Conservation (phyloP, 2,113 vertebrate species). For the Gulo gulo region DNA sequence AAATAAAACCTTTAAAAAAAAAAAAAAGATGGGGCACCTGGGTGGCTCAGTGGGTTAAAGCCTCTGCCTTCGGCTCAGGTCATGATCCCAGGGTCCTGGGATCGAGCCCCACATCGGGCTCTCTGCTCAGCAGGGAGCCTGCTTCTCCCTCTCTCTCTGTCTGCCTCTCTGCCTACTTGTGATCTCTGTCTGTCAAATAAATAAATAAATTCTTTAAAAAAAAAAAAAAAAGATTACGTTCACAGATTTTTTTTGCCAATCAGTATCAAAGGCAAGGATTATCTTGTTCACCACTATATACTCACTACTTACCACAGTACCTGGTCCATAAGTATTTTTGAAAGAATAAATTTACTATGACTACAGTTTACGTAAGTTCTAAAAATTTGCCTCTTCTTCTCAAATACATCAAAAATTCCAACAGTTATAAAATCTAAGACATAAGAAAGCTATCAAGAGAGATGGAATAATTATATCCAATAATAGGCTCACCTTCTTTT, state of each 20-base stretch:
- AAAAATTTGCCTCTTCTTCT: constrained; percentile 18
- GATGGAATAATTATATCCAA: background rate
- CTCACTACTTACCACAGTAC: background rate
- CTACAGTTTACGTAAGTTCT: background rate
- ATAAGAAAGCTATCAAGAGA: background rate
- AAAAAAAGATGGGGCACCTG: background rate
- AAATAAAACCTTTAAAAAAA: background rate
- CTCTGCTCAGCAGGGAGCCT: too few species aligned
- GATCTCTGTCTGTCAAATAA: too few species aligned
- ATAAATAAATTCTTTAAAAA: background rate
- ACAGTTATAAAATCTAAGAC: background rate
- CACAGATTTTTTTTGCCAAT: background rate
- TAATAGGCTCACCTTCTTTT: constrained; percentile 78
- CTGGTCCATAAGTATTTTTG: background rate
- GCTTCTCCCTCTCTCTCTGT: too few species aligned
- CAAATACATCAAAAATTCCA: constrained; percentile 37
- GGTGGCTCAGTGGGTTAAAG: too few species aligned
- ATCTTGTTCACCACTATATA: background rate
- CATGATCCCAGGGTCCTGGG: too few species aligned
- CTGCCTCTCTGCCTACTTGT: too few species aligned
- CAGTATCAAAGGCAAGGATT: background rate
- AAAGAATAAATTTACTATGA: constrained; percentile 25
- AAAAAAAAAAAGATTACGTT: background rate
- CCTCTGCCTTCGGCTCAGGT: too few species aligned
- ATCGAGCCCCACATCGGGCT: too few species aligned